phyloP scores from a whole-genome alignment of 2,113 vertebrate genomes.

The Boulengeromyrus knoepffleri region DNA sequence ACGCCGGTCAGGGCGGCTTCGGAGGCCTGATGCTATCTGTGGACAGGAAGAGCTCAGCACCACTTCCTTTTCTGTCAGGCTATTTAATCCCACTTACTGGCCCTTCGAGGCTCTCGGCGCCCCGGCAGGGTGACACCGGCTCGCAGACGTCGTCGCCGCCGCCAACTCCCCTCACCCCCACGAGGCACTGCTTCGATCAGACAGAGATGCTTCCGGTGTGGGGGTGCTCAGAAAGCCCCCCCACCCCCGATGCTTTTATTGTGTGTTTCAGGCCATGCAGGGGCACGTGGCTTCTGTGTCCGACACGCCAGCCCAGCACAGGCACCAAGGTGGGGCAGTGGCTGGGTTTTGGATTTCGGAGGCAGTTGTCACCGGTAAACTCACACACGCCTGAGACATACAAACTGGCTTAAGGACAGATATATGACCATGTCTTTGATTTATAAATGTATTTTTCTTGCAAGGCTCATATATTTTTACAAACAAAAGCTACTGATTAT shows the following conservation, averaged over 20 bases:
- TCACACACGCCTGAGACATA: neutral
- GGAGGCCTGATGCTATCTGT: slow-evolving; percentile 31
- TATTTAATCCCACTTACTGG: slow-evolving; percentile 20
- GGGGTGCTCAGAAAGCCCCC: neutral
- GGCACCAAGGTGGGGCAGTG: neutral
- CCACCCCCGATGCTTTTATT: neutral
- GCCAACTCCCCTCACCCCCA: neutral
- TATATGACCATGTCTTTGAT: neutral
- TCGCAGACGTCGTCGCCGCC: neutral
- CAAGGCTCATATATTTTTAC: neutral
- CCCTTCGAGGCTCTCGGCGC: neutral
- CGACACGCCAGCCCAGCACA: neutral
- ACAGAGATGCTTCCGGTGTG: neutral
- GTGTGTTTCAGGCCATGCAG: neutral
- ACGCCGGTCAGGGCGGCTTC: slow-evolving; percentile 49
- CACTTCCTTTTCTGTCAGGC: slow-evolving; percentile 26
- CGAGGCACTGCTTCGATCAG: neutral
- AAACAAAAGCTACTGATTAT: neutral
- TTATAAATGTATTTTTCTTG: neutral
- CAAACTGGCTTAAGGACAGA: neutral
- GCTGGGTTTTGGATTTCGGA: neutral
- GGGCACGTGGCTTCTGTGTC: neutral
- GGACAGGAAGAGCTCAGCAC: slow-evolving; percentile 28
- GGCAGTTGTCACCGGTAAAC: neutral
- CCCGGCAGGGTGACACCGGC: neutral